Evolutionary conservation across 2,113 vertebrate species (phyloP), one percentile per base, ranked within the genome.

Genomic region (Symphodus melops): DNA sequence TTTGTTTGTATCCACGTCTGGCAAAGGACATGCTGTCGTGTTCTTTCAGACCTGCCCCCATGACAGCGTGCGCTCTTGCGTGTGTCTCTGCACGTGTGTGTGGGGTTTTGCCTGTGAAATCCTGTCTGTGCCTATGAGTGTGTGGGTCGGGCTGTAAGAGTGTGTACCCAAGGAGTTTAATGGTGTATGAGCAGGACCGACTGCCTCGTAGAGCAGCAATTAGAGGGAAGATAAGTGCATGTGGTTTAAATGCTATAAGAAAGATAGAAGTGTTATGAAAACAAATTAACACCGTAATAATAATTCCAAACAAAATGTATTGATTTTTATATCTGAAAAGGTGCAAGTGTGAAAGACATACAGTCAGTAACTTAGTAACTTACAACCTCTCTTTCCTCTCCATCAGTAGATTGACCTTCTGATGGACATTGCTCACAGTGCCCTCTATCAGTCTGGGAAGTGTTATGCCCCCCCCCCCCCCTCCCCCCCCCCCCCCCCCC

Each of bases 1-100:
- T 86, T 88, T 88, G 86, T 92, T 84, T 88, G 75, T 77, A 82
- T 89, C 77, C 83, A 84, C 69, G 66, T 83, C 88, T 87, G 79
- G 85, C 86, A 78, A 14, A 72, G 79, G 84, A 93, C 72, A 87
- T 21, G 65, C 86, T 86, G 88, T 90, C 87, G 65, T 77, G 85
- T 85, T 87, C 79, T 86, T 80, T 68, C 63, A 79, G 67, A 46
- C 57, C 82, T 85, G 70, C 68, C 77, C 76, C 60, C 61, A 68
- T 74, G 51, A 81, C 65, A 77, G 48, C 59, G 57, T 48, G 52
- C 54, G 65, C 75, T 57, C 8, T 51, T 51, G 48, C 48, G 20
- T 65, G 66, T 75, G 46, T 73, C 14, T 81, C 42, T 59, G 19
- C 46, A 13, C 78, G 52, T 59, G 67, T 61, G 84, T 13, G 33